Conservation (phyloP, 2,113 vertebrate species). For the Sebastes schlegelii region DNA sequence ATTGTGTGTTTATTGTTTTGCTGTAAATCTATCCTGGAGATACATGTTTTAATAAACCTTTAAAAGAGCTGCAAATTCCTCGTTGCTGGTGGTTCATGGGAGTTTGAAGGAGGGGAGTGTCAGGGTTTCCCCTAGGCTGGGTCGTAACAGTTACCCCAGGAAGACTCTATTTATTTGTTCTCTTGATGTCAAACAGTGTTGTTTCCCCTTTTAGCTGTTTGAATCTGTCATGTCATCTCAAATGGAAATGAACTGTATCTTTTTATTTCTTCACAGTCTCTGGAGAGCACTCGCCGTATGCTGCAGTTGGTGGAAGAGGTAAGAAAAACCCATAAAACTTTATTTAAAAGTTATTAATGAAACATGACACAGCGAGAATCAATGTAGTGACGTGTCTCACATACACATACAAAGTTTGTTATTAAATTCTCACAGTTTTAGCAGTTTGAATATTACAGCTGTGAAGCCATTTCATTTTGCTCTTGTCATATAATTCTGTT, state of each 20-base stretch:
- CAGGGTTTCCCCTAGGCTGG: too few species aligned
- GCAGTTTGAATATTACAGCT: not conserved
- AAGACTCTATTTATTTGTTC: not conserved
- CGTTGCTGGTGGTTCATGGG: too few species aligned
- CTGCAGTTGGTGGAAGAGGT: constrained; percentile 99
- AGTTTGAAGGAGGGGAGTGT: too few species aligned
- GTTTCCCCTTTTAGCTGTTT: not conserved
- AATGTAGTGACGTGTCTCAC: not conserved
- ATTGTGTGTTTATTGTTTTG: not conserved
- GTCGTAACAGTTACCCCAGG: not conserved
- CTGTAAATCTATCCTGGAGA: too few species aligned
- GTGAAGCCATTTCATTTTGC: not conserved
- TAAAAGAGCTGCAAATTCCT: too few species aligned
- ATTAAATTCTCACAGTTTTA: not conserved
- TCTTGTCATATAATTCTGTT: not conserved
- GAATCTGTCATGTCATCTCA: not conserved
- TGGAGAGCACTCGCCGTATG: constrained; percentile 99
- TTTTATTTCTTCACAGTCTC: constrained; percentile 85
- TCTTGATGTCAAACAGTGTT: not conserved
- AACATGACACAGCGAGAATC: not conserved
- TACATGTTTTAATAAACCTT: too few species aligned
- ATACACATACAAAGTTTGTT: not conserved
- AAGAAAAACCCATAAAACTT: constrained; percentile 70
- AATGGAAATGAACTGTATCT: constrained; percentile 28
- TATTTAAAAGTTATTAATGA: not conserved